Evolutionary conservation across 1,140 invertebrate species (phyloP), one percentile per base, ranked within the genome.

Genomic region (Drosophila orosa): DNA sequence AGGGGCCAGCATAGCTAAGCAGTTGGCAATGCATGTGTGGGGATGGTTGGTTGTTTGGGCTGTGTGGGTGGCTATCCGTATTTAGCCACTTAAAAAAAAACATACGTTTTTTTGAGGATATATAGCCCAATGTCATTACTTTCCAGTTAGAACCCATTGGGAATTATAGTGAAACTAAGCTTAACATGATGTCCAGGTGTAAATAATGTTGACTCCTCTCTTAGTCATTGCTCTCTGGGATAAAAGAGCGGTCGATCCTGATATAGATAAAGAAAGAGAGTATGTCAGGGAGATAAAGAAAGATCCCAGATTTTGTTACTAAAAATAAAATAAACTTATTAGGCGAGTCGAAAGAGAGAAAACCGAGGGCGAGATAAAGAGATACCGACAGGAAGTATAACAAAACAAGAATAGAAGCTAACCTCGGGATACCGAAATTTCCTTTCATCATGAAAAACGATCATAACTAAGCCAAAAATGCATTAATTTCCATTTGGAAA

Each of bases 1-100:
- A 44, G 27, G 31, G 29, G 24, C 24, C 40, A 33, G 78, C 67
- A 82, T 82, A 74, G 48, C 27, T 66, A 74, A 82, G 52, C 60
- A 82, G 74, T 67, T 61, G 52, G 27, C 63, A 45, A 57, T 54
- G 50, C 50, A 31, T 67, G 22, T 52, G 22, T 50, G 44, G 42
- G 3, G 40, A 13, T 45, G 13, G 22, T 1, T 25, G 19, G 19
- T 12, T 17, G n/a, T n/a, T n/a, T n/a, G n/a, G n/a, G n/a, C n/a
- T n/a, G n/a, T 31, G 31, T 40, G 33, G 50, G 50, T 24, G 50
- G 48, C 12, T 52, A 35, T 24, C 19, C 19, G 31, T 52, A n/a
- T 52, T 22, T 33, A 33, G 31, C 5, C 50, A 54, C 50, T 54
- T 0, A 5, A 24, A 25, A 24, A 8, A 2, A 13, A 50, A 29